A percentile compares a stretch with the other conserved stretches of the same genome.
phyloP scores from a whole-genome alignment of 2,888 invertebrate species.

The Nebria salina region DNA sequence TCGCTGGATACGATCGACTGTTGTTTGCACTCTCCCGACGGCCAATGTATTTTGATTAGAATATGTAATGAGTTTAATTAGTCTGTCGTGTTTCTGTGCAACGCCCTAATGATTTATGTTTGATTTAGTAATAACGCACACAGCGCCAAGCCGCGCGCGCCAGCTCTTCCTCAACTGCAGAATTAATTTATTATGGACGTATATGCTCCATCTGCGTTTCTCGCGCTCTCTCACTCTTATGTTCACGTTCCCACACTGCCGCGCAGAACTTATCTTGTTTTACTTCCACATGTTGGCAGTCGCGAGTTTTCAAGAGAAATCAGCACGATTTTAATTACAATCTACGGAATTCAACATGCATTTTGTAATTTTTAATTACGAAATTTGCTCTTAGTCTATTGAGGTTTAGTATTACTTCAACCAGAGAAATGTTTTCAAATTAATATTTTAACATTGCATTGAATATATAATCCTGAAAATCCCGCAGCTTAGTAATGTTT shows the following conservation, averaged over 20 bases:
- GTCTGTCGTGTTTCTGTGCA: conserved; percentile 44
- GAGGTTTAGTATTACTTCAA: not conserved
- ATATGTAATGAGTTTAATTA: conserved; percentile 48
- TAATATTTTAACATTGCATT: not conserved
- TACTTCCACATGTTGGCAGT: conserved; percentile 10
- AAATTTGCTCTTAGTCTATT: conserved; percentile 4
- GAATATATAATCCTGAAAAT: too few species aligned
- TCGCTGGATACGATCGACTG: not conserved
- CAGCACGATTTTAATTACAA: conserved; percentile 39
- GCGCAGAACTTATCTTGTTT: not conserved
- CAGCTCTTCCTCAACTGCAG: conserved; percentile 41
- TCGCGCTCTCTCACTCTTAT: conserved; percentile 8
- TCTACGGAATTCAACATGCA: conserved; percentile 36
- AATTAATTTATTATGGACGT: conserved; percentile 42
- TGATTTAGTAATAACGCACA: conserved; percentile 45
- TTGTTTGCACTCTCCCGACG: conserved; percentile 11
- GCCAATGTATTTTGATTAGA: conserved; percentile 46
- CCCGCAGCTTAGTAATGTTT: too few species aligned
- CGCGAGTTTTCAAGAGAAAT: not conserved
- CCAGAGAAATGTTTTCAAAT: not conserved
- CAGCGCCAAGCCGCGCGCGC: conserved; percentile 4
- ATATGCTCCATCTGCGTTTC: conserved; percentile 11
- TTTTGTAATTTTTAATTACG: conserved; percentile 35
- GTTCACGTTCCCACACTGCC: not conserved
- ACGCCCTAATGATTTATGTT: conserved; percentile 46